Percentiles rank a stretch among this genome's conserved stretches.
These are phyloP conservation scores for Leptarthrus brevirostris DNA, from an alignment of 2,888 invertebrate genomes.

Conservation along the genomic window DNA sequence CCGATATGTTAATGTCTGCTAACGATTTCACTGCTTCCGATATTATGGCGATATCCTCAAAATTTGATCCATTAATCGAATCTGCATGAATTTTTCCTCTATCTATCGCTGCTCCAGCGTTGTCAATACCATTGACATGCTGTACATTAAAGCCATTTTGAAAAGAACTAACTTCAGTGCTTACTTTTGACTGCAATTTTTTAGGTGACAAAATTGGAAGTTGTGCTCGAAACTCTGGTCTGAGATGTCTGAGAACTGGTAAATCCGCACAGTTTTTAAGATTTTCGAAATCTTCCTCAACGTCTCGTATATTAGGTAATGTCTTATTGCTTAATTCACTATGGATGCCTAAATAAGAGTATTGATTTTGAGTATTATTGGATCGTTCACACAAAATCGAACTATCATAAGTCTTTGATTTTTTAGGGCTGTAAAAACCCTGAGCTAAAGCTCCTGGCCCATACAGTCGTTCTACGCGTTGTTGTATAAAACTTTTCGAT, in stretches of 20 bases:
- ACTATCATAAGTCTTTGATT: conserved; percentile 52
- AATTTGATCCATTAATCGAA: conserved; percentile 9
- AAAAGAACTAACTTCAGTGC: background rate
- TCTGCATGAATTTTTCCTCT: too few species aligned
- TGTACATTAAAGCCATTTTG: background rate
- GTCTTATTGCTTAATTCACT: background rate
- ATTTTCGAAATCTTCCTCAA: conserved; percentile 18
- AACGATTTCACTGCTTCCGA: conserved; percentile 15
- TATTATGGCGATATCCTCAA: background rate
- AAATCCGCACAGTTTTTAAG: conserved; percentile 63
- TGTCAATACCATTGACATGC: conserved; percentile 5
- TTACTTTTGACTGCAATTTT: conserved; percentile 51
- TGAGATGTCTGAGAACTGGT: conserved; percentile 84
- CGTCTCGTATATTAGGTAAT: background rate
- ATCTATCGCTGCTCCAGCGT: conserved; percentile 5
- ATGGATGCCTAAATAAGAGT: background rate
- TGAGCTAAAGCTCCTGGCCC: conserved; percentile 89
- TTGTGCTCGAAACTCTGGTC: conserved; percentile 88
- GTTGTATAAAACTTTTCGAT: conserved; percentile 85
- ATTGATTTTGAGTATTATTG: conserved; percentile 56
- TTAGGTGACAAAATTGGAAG: conserved; percentile 74
- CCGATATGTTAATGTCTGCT: conserved; percentile 14
- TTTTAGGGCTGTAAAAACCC: conserved; percentile 79
- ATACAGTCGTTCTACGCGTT: conserved; percentile 87
- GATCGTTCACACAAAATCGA: conserved; percentile 52